Evolutionary conservation across 2,113 vertebrate genomes (phyloP), one percentile per base, ranked within the genome.

Genomic region (Psilopogon haemacephalus): DNA sequence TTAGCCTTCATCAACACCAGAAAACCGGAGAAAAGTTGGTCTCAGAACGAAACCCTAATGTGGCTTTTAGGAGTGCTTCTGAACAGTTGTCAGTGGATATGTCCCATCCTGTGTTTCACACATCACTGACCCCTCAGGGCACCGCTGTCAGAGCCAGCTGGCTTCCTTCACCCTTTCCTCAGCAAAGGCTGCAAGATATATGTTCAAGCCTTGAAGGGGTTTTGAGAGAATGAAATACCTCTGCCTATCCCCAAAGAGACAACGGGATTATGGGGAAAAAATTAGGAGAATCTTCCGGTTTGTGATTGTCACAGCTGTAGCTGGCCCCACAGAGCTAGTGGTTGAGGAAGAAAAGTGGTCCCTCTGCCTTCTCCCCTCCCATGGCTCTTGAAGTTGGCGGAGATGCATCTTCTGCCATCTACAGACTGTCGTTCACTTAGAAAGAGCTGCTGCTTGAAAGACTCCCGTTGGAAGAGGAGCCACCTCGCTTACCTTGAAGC

Each of bases 361-460:
- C 33, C 64, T 90, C 62, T 30, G n/a, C 27, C 67, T 38, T 40
- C 19, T 59, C 14, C 15, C 11, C 38, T 81, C 30, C 38, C 46
- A 82, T 0, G 3, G 35, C 64, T 38, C 6, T 12, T 15, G 40
- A 5, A 30, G 12, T 35, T 9, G 30, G 60, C 0, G 0, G 62
- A 71, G 91, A 64, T 5, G 0, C 33, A 37, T 62, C 76, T 83
- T 68, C 94, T 94, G 87, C 71, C 75, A 67, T 44, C 72, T 91
- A 71, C 75, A 86, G 92, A 83, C 33, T 33, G n/a, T 42, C 60
- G 56, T 52, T 74, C 0, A 0, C 60, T 88, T 50, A 17, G 20
- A 67, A 82, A 62, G 44, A 60, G 18, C 40, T 84, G 62, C 18
- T 18, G 42, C 40, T 70, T 77, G 60, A 18, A 63, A 67, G 46